Percentiles rank a stretch among this genome's conserved stretches.
Conservation (phyloP, 2,888 invertebrate genomes). For the Danaus chrysippus region DNA sequence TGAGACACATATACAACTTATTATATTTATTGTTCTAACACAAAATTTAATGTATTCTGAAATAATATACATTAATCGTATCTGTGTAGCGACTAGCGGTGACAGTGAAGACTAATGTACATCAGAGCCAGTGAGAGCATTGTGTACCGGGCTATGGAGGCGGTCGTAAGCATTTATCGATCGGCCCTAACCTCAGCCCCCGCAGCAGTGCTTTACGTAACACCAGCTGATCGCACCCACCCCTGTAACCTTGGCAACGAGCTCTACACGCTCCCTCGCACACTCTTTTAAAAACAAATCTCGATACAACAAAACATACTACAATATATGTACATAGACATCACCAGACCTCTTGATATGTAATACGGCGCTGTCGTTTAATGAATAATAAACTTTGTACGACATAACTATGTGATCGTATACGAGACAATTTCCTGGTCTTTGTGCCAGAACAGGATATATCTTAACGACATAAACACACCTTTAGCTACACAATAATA, state of each 20-base stretch:
- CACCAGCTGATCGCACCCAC: conserved; percentile 76
- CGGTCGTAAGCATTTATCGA: conserved; percentile 71
- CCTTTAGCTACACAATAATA: background rate
- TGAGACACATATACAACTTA: no score
- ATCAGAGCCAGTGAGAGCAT: conserved; percentile 50
- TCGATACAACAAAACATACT: no score
- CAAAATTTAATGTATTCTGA: no score
- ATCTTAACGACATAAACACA: background rate
- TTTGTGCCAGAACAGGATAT: background rate
- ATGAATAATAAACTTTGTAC: no score
- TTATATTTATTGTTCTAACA: no score
- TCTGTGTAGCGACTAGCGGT: background rate
- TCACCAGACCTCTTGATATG: no score
- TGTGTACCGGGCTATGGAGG: conserved; percentile 49
- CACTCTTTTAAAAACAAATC: conserved; percentile 35
- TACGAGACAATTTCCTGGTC: conserved; percentile 4
- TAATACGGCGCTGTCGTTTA: no score
- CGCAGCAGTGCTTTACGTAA: conserved; percentile 70
- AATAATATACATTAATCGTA: background rate
- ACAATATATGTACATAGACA: no score
- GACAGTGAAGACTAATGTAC: conserved; percentile 31
- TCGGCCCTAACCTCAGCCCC: conserved; percentile 65
- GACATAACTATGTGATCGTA: background rate
- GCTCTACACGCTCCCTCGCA: conserved; percentile 54
- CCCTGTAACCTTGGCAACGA: conserved; percentile 74